These are phyloP conservation scores for Australoheros facetus DNA, from an alignment of 2,797 vertebrate genomes.

Conservation along the genomic window DNA sequence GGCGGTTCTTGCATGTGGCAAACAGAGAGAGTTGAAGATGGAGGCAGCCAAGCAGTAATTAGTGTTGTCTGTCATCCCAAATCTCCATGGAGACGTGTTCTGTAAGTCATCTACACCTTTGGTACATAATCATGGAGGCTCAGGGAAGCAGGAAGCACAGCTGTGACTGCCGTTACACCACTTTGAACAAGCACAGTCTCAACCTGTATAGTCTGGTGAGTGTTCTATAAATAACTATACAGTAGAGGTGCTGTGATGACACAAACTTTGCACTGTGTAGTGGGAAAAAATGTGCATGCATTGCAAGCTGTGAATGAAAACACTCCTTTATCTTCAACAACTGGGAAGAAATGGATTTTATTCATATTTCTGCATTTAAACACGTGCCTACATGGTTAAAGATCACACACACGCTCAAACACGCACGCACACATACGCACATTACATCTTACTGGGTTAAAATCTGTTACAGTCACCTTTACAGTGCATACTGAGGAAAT, in stretches of 20 bases:
- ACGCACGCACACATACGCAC: conserved; percentile 29
- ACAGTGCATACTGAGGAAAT: conserved; percentile 54
- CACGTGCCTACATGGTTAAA: conserved; percentile 73
- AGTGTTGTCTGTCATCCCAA: conserved; percentile 73
- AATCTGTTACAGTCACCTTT: conserved; percentile 52
- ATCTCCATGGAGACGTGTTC: conserved; percentile 81
- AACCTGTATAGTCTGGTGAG: conserved; percentile 29
- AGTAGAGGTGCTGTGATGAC: neutral
- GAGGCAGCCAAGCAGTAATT: conserved; percentile 69
- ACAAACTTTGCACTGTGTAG: conserved; percentile 9
- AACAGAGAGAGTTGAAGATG: conserved; percentile 25
- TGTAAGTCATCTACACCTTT: conserved; percentile 69
- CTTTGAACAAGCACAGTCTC: conserved; percentile 36
- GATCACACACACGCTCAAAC: conserved; percentile 32
- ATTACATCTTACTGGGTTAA: conserved; percentile 50
- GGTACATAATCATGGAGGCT: conserved; percentile 61
- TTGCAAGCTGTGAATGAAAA: conserved; percentile 12
- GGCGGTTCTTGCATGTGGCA: conserved; percentile 35
- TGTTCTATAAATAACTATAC: conserved; percentile 52
- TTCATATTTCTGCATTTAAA: conserved; percentile 78
- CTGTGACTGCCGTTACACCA: conserved; percentile 48
- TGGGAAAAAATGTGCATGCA: neutral
- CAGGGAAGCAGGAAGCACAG: conserved; percentile 52
- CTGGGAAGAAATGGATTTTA: conserved; percentile 51
- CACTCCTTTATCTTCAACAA: conserved; percentile 32